Evolutionary conservation across 2,113 vertebrate genomes (phyloP).

Genomic region (Syngnathoides biaculeatus): DNA sequence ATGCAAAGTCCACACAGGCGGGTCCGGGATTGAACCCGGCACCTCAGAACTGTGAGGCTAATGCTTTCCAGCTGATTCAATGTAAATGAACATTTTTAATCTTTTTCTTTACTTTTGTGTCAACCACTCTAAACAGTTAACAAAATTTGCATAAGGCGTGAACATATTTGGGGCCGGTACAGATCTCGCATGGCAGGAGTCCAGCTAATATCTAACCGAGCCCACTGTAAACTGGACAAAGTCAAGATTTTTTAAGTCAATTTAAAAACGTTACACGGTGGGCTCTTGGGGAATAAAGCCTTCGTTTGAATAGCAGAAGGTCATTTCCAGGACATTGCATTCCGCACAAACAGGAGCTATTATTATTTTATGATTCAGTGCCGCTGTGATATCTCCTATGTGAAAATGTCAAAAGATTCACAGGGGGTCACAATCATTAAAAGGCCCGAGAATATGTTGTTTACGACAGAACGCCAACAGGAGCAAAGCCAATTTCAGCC

Average conservation of each 20-base stretch:
- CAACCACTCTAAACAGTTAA: background rate
- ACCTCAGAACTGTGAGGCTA: too few relatives aligned
- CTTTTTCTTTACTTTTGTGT: background rate
- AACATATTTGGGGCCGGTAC: background rate
- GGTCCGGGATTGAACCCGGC: too few relatives aligned
- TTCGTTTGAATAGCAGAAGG: background rate
- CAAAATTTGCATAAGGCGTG: background rate
- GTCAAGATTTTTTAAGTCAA: background rate
- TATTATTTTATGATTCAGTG: background rate
- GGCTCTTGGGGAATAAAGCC: background rate
- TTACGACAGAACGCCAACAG: background rate
- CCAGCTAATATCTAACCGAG: background rate
- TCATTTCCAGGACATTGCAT: background rate
- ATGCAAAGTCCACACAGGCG: too few relatives aligned
- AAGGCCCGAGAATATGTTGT: background rate
- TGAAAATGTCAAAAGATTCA: conserved; percentile 1
- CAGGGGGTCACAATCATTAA: background rate
- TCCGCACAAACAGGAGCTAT: background rate
- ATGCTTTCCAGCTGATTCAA: too few relatives aligned
- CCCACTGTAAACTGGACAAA: background rate
- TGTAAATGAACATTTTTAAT: background rate
- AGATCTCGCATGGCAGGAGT: background rate
- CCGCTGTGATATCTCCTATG: background rate
- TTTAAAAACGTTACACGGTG: background rate
- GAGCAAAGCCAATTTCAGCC: background rate